These are phyloP conservation scores for Acanthosoma haemorrhoidale DNA, from an alignment of 2,888 invertebrate genomes.

Conservation along the genomic window DNA sequence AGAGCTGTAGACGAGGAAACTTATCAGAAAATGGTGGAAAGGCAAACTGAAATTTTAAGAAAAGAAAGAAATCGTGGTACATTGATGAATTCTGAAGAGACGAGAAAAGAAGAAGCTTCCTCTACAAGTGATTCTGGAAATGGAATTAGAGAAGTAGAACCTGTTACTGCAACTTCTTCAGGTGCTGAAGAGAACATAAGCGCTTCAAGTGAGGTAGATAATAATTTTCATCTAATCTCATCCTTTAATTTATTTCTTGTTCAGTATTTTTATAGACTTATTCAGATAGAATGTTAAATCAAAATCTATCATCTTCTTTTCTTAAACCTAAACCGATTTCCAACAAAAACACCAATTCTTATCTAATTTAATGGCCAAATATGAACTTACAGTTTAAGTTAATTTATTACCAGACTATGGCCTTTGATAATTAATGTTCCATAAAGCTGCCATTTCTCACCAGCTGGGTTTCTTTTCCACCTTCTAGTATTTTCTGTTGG, in stretches of 20 bases:
- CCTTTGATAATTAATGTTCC: too few species aligned
- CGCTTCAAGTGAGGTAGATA: neutral
- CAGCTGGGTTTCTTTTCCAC: too few species aligned
- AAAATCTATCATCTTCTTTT: too few species aligned
- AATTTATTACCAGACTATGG: too few species aligned
- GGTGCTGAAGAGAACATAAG: neutral
- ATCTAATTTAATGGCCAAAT: too few species aligned
- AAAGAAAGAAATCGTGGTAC: constrained; percentile 41
- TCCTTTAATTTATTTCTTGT: neutral
- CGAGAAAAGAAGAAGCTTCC: constrained; percentile 25
- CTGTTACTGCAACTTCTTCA: constrained; percentile 13
- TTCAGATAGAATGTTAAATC: neutral
- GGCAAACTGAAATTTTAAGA: constrained; percentile 63
- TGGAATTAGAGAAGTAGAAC: constrained; percentile 24
- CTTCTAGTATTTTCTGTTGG: too few species aligned
- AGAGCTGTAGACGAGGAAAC: constrained; percentile 90
- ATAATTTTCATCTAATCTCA: neutral
- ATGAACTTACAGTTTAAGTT: too few species aligned
- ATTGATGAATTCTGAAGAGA: constrained; percentile 30
- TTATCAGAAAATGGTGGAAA: constrained; percentile 84
- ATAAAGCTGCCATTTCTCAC: too few species aligned
- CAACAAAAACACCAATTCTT: too few species aligned
- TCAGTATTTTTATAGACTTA: neutral
- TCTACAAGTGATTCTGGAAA: neutral
- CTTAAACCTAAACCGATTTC: too few species aligned